These are phyloP conservation scores for Mola mola DNA, from an alignment of 2,113 vertebrate genomes.

Conservation along the genomic window DNA sequence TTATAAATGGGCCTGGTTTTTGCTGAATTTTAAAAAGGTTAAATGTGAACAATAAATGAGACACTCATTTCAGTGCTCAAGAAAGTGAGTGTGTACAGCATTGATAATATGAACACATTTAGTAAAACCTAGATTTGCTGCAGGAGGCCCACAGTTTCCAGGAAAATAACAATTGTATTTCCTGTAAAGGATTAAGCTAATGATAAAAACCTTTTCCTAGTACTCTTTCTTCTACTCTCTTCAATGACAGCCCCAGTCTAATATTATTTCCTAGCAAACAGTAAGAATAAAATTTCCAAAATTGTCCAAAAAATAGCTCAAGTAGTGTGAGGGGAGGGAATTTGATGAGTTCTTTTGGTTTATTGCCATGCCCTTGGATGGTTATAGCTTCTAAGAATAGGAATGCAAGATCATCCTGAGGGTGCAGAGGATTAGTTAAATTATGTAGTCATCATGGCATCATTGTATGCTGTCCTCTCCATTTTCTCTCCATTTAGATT, in stretches of 20 bases:
- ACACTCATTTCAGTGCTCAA: background rate
- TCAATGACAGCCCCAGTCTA: conserved; percentile 33
- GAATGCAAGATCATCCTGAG: conserved; percentile 9
- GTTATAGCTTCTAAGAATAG: conserved; percentile 29
- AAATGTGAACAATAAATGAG: too few relatives aligned
- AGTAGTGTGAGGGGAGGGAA: background rate
- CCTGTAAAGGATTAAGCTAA: conserved; percentile 22
- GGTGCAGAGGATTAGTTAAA: conserved; percentile 28
- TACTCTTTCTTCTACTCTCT: conserved; percentile 19
- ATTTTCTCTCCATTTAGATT: too few relatives aligned
- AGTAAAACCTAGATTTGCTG: background rate
- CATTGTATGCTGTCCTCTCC: conserved; percentile 5
- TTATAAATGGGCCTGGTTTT: background rate
- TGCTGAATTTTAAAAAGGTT: too few relatives aligned
- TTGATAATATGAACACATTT: conserved; percentile 8
- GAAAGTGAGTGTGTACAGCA: background rate
- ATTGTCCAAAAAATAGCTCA: conserved; percentile 9
- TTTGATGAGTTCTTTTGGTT: conserved; percentile 34
- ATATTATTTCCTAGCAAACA: conserved; percentile 30
- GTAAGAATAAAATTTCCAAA: conserved; percentile 5
- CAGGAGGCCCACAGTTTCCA: conserved; percentile 5
- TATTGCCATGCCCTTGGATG: background rate
- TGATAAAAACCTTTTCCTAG: conserved; percentile 37
- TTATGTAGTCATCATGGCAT: conserved; percentile 23
- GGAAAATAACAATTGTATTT: conserved; percentile 17